Evolutionary conservation across 1,140 invertebrate genomes (phyloP), one percentile per base, ranked within the genome.

Genomic region (Cephus cinctus): DNA sequence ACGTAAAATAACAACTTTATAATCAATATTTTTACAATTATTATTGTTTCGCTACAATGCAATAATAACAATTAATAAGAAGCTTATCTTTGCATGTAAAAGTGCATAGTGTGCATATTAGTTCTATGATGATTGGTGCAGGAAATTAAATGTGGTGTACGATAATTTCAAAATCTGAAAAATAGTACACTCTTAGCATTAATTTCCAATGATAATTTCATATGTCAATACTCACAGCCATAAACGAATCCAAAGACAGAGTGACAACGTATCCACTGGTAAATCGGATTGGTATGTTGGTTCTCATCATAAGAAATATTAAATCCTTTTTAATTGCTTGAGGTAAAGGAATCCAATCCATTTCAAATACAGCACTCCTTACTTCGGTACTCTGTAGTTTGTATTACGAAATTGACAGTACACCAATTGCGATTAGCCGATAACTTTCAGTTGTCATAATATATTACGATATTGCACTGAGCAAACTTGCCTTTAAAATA

Each of bases 401-500:
- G 12, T 43, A 21, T 18, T 20, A 21, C 11, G 36, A 4, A 3
- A 16, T 16, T 14, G n/a, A 22, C 25, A 3, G 15, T 21, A 36
- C 4, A 25, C 12, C 20, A n/a, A n/a, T n/a, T n/a, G n/a, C n/a
- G n/a, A n/a, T n/a, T n/a, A n/a, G n/a, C n/a, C n/a, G n/a, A n/a
- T 31, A 14, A 12, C 4, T 11, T 19, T 43, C 18, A 16, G 1
- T 1, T 35, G 6, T 18, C 21, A 21, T 18, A 21, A 16, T 23
- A 9, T 25, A 21, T n/a, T 18, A 5, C n/a, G n/a, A n/a, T n/a
- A n/a, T n/a, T n/a, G n/a, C n/a, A n/a, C n/a, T n/a, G n/a, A n/a
- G n/a, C n/a, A n/a, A n/a, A n/a, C n/a, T n/a, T 45, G 65, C 65
- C 63, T 65, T 40, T 16, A 65, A 25, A 38, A 59, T 57, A 0